Conservation (phyloP, 2,888 invertebrate species). For the Capitulum mitella region DNA sequence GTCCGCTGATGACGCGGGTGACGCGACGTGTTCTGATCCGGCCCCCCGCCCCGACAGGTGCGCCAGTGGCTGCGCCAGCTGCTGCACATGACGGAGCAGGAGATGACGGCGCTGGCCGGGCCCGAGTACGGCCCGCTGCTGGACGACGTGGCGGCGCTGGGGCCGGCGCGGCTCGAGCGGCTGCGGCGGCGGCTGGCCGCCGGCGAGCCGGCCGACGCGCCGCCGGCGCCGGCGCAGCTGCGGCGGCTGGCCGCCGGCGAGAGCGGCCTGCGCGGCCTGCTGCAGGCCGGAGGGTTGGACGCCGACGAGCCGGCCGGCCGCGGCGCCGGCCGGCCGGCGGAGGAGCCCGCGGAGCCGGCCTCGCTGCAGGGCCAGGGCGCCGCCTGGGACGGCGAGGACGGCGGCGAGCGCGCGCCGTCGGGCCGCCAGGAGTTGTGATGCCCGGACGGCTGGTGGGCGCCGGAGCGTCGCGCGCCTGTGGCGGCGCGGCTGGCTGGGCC, state of each 20-base stretch:
- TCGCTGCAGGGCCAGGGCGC: not conserved
- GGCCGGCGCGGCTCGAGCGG: not conserved
- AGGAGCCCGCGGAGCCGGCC: not conserved
- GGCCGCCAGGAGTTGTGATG: not conserved
- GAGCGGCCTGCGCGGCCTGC: not conserved
- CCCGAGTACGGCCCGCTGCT: not conserved
- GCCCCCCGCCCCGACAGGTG: not conserved
- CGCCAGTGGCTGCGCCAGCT: not conserved
- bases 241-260: not conserved
- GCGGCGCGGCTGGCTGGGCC: no score
- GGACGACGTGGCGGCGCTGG: not conserved
- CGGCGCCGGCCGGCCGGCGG: not conserved
- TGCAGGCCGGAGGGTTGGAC: not conserved
- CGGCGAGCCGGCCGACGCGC: not conserved
- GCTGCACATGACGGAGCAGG: not conserved
- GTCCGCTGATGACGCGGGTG: no score
- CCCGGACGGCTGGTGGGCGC: not conserved
- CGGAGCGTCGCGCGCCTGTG: no score
- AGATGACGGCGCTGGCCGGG: constrained; percentile 1
- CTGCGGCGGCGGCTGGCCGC: not conserved
- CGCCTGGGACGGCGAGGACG: not conserved
- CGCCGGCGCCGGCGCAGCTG: not conserved
- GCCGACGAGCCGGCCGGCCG: not conserved
- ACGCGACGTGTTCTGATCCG: not conserved
- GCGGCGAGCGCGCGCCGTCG: no score